Evolutionary conservation across 92 coral and sea anemone genomes (phyloP).

Genomic region (Paramuricea clavata): DNA sequence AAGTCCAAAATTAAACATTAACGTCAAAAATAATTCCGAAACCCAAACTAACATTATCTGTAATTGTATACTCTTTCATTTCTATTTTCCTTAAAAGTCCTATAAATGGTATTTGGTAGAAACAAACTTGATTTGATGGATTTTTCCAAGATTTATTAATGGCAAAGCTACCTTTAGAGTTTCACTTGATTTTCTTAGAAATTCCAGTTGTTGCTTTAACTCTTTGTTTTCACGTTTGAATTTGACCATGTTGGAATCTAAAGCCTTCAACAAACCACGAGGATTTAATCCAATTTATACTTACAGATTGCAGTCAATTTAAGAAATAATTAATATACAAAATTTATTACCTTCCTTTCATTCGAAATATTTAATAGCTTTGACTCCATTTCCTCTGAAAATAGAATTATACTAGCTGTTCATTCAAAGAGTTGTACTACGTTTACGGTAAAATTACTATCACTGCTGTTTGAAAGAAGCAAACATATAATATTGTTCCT

Average conservation of each 20-base stretch:
- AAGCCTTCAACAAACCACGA: slow-evolving; percentile 54
- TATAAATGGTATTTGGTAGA: too few species aligned
- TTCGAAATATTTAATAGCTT: slow-evolving; percentile 76
- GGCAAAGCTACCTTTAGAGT: slow-evolving; percentile 75
- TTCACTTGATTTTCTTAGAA: slow-evolving; percentile 75
- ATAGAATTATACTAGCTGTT: background rate
- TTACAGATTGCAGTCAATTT: background rate
- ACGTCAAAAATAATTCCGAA: background rate
- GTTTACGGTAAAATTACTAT: too few species aligned
- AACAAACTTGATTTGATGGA: too few species aligned
- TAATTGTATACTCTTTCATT: background rate
- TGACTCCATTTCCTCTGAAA: slow-evolving; percentile 81
- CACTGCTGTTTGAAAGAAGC: too few species aligned
- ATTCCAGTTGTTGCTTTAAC: slow-evolving; percentile 83
- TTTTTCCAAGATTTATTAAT: background rate
- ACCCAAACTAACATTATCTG: too few species aligned
- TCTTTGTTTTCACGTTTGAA: slow-evolving; percentile 89
- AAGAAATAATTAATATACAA: too few species aligned
- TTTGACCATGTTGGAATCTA: slow-evolving; percentile 71
- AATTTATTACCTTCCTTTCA: slow-evolving; percentile 93
- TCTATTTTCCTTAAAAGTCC: background rate
- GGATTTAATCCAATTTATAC: background rate
- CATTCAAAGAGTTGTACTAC: background rate
- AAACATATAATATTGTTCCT: too few species aligned
- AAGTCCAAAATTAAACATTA: too few species aligned